phyloP scores from a whole-genome alignment of 2,888 invertebrate species.

The Andrena haemorrhoa region DNA sequence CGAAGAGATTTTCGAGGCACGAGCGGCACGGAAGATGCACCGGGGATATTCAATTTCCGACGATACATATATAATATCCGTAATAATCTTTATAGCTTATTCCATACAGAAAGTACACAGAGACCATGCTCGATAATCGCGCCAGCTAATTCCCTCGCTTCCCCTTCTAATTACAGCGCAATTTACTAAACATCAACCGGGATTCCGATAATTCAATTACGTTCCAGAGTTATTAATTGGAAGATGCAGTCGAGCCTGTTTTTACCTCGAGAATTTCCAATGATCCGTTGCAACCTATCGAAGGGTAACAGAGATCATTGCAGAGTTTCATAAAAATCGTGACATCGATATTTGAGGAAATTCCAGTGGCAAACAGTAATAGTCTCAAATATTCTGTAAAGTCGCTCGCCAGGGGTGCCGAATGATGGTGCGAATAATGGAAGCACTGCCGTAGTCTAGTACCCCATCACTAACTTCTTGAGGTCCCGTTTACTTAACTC shows the following conservation, averaged over 20 bases:
- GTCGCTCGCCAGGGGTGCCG: too few relatives aligned
- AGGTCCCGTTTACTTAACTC: neutral
- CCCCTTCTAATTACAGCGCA: neutral
- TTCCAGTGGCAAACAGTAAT: too few relatives aligned
- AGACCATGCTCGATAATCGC: neutral
- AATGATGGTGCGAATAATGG: too few relatives aligned
- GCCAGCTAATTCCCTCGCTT: neutral
- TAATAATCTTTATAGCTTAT: slow-evolving; percentile 14
- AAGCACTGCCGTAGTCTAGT: too few relatives aligned
- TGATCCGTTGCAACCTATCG: too few relatives aligned
- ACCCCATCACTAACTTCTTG: neutral
- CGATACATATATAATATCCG: slow-evolving; percentile 25
- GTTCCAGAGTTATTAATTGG: too few relatives aligned
- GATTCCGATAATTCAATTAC: neutral
- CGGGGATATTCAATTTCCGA: slow-evolving; percentile 42
- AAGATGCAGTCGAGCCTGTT: too few relatives aligned
- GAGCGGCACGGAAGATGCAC: slow-evolving; percentile 27
- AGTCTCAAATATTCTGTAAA: too few relatives aligned
- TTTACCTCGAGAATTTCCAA: too few relatives aligned
- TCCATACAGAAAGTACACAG: slow-evolving; percentile 5
- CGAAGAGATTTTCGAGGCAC: slow-evolving; percentile 36
- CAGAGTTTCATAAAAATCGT: too few relatives aligned
- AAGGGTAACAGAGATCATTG: too few relatives aligned
- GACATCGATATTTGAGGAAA: too few relatives aligned
- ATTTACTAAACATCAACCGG: neutral